Evolutionary conservation across 2,888 invertebrate genomes (phyloP), one percentile per base, ranked within the genome.

Genomic region (Agriopis aurantiaria): DNA sequence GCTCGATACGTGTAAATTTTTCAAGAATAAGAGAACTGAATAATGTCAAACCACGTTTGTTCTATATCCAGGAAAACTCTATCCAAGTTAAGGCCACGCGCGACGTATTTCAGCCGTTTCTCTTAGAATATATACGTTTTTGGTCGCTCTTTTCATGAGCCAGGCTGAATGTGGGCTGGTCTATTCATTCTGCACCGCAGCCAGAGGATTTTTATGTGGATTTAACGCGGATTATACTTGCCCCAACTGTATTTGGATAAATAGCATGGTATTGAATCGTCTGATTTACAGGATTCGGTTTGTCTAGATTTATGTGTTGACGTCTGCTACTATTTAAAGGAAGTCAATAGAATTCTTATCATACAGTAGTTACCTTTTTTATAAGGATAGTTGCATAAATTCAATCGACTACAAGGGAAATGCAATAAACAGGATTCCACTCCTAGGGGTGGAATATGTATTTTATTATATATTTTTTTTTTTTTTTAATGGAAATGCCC

Each of bases 61-160:
- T 9, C 63, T 43, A 61, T 41, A 63, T 77, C 77, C 66, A 75
- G 76, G 11, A 61, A 33, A 46, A 14, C 48, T 53, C 7, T 66
- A 51, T 33, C 41, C 43, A 58, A 60, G 23, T 65, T 63, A 63
- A 69, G 69, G 64, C 79, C 78, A 86, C 83, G 80, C 74, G 84
- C 87, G 85, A 89, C 87, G 88, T 91, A 91, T 92, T 90, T 89
- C 86, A 90, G 89, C 85, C 87, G 90, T 88, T 89, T 85, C 88
- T 90, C 90, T 85, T 77, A 80, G 83, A 90, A 91, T 90, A 88
- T 90, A 91, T 91, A 90, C 88, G 88, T 85, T 90, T 90, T 90
- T 87, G 89, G 90, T 91, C 82, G 89, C 85, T 91, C 91, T 91
- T 91, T 92, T 91, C 91, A 91, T 88, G 88, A 89, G 88, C 86